phyloP scores from a whole-genome alignment of 1,140 invertebrate genomes.

The Orchesella cincta region DNA sequence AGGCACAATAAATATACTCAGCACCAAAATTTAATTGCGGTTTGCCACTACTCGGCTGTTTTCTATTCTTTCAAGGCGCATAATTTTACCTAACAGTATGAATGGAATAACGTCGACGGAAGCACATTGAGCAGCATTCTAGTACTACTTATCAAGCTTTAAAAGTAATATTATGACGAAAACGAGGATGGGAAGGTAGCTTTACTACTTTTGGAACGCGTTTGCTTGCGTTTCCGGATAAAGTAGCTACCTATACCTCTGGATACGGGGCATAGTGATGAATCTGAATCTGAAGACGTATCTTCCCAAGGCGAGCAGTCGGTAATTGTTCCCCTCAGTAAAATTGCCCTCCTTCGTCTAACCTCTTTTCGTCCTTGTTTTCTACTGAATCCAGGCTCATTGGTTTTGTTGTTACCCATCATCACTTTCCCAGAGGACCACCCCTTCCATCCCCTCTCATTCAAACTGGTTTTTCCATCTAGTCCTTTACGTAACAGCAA shows the following conservation, averaged over 20 bases:
- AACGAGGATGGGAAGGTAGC: not conserved
- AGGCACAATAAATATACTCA: too few relatives aligned
- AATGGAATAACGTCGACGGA: too few relatives aligned
- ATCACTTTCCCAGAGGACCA: not conserved
- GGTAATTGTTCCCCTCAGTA: slow-evolving; percentile 44
- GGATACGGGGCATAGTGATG: not conserved
- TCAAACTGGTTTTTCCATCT: slow-evolving; percentile 55
- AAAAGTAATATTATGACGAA: not conserved
- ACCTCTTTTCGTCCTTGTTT: slow-evolving; percentile 5
- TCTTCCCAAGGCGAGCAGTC: slow-evolving; percentile 49
- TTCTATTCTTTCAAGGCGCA: too few relatives aligned
- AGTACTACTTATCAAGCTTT: too few relatives aligned
- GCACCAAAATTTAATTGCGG: too few relatives aligned
- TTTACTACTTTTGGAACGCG: not conserved
- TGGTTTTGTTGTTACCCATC: not conserved
- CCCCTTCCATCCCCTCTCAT: slow-evolving; percentile 21
- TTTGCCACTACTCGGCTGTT: too few relatives aligned
- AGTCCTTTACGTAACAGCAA: slow-evolving; percentile 65
- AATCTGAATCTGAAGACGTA: slow-evolving; percentile 3
- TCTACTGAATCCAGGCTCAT: not conserved
- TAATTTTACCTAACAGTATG: too few relatives aligned
- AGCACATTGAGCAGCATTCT: too few relatives aligned
- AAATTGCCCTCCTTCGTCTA: slow-evolving; percentile 34
- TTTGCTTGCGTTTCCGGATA: not conserved
- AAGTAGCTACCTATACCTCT: not conserved